A percentile compares a stretch with the other conserved stretches of the same genome.
phyloP scores from a whole-genome alignment of 2,888 invertebrate species.

The Meandrusa payeni region DNA sequence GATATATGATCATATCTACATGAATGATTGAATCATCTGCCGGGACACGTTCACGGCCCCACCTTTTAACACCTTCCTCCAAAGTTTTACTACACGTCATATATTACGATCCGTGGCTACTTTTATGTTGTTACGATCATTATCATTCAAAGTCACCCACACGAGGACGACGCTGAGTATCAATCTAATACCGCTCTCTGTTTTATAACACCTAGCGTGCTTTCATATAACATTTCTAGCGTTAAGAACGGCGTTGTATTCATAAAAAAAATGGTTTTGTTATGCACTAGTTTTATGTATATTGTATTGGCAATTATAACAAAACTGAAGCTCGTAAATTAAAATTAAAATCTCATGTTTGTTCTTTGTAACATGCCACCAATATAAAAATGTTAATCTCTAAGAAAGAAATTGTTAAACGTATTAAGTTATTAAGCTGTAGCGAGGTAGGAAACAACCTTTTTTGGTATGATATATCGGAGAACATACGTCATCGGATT shows the following conservation, averaged over 20 bases:
- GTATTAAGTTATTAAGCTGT: constrained; percentile 65
- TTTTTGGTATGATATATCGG: constrained; percentile 52
- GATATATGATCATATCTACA: constrained; percentile 75
- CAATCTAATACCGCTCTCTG: constrained; percentile 34
- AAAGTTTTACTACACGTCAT: constrained; percentile 74
- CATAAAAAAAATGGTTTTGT: constrained; percentile 2
- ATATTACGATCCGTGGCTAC: constrained; percentile 71
- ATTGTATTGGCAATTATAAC: constrained; percentile 10
- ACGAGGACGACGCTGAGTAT: constrained; percentile 45
- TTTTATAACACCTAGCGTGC: constrained; percentile 13
- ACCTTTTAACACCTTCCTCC: constrained; percentile 78
- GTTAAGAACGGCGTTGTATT: not conserved
- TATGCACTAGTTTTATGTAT: constrained; percentile 1
- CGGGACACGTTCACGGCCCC: constrained; percentile 68
- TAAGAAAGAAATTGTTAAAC: constrained; percentile 56
- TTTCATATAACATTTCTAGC: constrained; percentile 4
- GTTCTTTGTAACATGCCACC: constrained; percentile 33
- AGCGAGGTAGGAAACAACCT: constrained; percentile 45
- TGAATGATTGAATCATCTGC: constrained; percentile 78
- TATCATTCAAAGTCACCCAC: constrained; percentile 76
- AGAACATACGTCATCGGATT: constrained; percentile 70
- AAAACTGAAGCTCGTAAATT: constrained; percentile 12
- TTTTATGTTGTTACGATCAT: constrained; percentile 77
- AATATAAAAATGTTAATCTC: constrained; percentile 44
- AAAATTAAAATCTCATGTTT: constrained; percentile 25